These are phyloP conservation scores for Hylomyscus alleni DNA, from an alignment of 2,797 vertebrate genomes.

Conservation along the genomic window DNA sequence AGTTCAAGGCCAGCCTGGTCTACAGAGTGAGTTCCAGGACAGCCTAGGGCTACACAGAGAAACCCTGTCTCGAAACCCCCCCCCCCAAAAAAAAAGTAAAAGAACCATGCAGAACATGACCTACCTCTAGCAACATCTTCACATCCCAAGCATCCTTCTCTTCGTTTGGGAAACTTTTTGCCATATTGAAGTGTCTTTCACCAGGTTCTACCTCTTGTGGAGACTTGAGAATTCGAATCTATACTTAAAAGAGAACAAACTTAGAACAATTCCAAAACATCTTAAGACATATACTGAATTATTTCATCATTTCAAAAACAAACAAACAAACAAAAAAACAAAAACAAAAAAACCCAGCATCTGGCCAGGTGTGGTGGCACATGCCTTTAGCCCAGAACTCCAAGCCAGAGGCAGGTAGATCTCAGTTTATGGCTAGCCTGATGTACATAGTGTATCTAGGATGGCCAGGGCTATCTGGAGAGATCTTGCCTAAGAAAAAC, in stretches of 20 bases:
- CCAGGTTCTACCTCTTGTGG: conserved; percentile 88
- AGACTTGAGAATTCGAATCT: conserved; percentile 97
- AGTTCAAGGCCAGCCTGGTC: too few species aligned
- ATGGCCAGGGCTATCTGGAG: neutral
- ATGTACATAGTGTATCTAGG: neutral
- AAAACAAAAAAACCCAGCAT: neutral
- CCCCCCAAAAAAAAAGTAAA: neutral
- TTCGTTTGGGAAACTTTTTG: conserved; percentile 89
- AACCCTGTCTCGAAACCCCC: too few species aligned
- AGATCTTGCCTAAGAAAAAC: neutral
- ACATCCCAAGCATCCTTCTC: conserved; percentile 97
- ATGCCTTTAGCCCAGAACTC: neutral
- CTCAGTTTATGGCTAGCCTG: neutral
- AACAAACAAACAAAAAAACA: neutral
- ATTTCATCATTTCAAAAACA: neutral
- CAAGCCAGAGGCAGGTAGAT: neutral
- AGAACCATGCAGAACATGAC: neutral
- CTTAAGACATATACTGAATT: neutral
- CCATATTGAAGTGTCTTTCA: conserved; percentile 95
- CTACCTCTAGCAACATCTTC: conserved; percentile 96
- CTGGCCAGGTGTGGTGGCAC: neutral
- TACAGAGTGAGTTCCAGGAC: too few species aligned
- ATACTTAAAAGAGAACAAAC: conserved; percentile 82
- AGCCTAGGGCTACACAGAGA: too few species aligned
- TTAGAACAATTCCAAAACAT: conserved; percentile 69